Conservation (phyloP, 2,888 invertebrate species). For the Harpagoxenus sublaevis region DNA sequence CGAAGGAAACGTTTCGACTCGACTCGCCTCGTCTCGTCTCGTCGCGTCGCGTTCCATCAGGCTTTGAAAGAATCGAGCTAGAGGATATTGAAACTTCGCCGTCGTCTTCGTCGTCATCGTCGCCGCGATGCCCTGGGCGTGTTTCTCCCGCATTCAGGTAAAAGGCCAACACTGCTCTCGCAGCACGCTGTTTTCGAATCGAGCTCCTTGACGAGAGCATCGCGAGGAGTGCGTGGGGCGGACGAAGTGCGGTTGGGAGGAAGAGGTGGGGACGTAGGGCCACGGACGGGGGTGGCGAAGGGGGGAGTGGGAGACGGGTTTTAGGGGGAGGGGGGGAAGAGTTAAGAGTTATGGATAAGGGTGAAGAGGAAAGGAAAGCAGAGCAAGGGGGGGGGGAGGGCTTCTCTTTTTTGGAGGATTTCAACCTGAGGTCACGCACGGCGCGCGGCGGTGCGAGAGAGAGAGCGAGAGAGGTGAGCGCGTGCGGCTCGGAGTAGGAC, state of each 20-base stretch:
- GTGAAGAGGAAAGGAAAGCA: too few relatives aligned
- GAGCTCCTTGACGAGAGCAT: slow-evolving; percentile 24
- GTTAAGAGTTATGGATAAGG: not conserved
- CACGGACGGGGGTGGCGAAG: too few relatives aligned
- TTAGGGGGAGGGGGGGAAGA: not conserved
- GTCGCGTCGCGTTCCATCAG: slow-evolving; percentile 6
- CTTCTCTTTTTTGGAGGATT: slow-evolving; percentile 72
- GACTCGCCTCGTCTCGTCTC: not conserved
- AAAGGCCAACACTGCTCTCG: slow-evolving; percentile 34
- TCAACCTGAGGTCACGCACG: slow-evolving; percentile 74
- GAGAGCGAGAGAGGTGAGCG: slow-evolving; percentile 43
- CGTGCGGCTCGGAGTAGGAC: slow-evolving; percentile 43
- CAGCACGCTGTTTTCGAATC: slow-evolving; percentile 9
- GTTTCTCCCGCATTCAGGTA: slow-evolving; percentile 80
- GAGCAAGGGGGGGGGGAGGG: slow-evolving; percentile 19
- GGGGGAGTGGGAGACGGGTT: too few relatives aligned
- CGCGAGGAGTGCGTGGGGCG: slow-evolving; percentile 5
- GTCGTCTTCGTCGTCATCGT: not conserved
- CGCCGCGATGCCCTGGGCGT: slow-evolving; percentile 77
- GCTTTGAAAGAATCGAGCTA: slow-evolving; percentile 44
- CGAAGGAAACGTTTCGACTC: slow-evolving; percentile 43
- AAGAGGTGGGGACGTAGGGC: not conserved
- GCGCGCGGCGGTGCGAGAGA: slow-evolving; percentile 56
- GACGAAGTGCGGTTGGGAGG: slow-evolving; percentile 16
- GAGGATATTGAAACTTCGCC: not conserved